Conservation (phyloP, 1,140 invertebrate genomes). For the Neotoxoptera formosana region DNA sequence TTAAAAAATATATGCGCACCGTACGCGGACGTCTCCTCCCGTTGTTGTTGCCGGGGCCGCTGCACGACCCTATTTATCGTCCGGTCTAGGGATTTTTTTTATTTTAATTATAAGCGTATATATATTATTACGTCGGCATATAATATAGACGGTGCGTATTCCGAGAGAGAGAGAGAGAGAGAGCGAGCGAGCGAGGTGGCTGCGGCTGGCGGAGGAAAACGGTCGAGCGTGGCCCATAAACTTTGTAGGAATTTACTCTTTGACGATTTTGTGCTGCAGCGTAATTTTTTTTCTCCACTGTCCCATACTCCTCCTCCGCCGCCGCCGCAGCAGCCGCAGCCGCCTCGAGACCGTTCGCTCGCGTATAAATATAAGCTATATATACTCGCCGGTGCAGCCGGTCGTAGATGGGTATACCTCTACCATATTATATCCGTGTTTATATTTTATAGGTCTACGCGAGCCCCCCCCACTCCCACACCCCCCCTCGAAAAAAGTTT, state of each 20-base stretch:
- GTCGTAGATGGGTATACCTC: neutral
- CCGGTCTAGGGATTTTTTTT: neutral
- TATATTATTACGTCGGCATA: neutral
- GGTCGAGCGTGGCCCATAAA: conserved; percentile 3
- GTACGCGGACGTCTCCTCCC: neutral
- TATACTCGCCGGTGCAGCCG: neutral
- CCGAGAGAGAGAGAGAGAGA: neutral
- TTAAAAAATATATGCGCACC: neutral
- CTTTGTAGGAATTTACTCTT: neutral
- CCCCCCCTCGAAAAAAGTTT: neutral
- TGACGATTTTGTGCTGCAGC: conserved; percentile 14
- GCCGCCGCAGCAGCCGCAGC: no score
- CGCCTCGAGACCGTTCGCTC: neutral
- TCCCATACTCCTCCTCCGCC: neutral
- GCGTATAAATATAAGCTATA: neutral
- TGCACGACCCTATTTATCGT: neutral
- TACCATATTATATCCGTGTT: neutral
- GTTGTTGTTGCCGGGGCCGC: neutral
- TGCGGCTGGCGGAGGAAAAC: neutral
- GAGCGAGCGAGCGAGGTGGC: no score
- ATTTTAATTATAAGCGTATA: neutral
- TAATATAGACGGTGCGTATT: no score
- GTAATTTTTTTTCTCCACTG: neutral
- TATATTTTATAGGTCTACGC: neutral
- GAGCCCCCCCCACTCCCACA: no score